These are phyloP conservation scores for Leucophenga montana DNA, from an alignment of 2,888 invertebrate genomes.

Conservation along the genomic window DNA sequence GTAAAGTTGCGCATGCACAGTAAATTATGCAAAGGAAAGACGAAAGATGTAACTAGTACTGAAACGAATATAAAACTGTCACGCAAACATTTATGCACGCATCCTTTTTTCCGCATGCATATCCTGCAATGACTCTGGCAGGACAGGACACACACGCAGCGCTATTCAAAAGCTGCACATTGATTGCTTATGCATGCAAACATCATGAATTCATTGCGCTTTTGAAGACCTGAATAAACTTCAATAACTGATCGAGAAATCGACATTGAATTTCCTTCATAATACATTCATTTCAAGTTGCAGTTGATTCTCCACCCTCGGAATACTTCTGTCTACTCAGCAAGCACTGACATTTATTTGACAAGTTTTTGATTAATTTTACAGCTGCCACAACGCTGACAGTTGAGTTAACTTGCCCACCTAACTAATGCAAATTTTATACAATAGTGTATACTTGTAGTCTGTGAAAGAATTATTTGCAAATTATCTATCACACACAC, in stretches of 20 bases:
- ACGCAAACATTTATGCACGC: conserved; percentile 18
- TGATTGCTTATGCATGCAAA: conserved; percentile 31
- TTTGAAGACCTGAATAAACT: neutral
- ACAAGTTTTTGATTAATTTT: conserved; percentile 69
- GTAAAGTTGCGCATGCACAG: neutral
- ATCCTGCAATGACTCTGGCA: conserved; percentile 7
- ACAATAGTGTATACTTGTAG: neutral
- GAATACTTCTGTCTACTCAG: neutral
- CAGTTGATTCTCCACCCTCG: neutral
- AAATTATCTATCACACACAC: conserved; percentile 48
- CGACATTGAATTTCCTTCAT: neutral
- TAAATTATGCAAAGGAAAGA: neutral
- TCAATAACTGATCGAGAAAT: neutral
- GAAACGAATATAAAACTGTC: neutral
- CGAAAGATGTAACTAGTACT: neutral
- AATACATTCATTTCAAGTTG: neutral
- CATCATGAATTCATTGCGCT: conserved; percentile 15
- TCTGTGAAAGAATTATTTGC: conserved; percentile 42
- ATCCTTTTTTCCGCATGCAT: conserved; percentile 3
- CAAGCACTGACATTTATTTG: conserved; percentile 65
- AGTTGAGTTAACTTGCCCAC: conserved; percentile 33
- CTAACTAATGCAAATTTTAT: conserved; percentile 48
- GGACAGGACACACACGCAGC: conserved; percentile 18
- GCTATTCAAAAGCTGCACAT: neutral
- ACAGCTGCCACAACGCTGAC: conserved; percentile 57